Base-by-base conservation (phyloP, 2,888 invertebrate species). In the Stenolophus ochropezus region DNA sequence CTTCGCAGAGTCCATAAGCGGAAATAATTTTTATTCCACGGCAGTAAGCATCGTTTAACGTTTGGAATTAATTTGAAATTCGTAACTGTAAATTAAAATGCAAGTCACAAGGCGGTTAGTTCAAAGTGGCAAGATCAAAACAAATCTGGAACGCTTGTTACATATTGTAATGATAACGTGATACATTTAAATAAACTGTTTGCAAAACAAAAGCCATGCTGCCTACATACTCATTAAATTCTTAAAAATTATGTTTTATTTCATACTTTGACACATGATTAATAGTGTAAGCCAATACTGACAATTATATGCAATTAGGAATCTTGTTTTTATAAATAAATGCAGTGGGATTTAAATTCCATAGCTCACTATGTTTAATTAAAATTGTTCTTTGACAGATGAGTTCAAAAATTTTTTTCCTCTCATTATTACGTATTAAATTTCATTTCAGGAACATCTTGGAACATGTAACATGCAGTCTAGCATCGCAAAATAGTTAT, bases 61-160 rank as follows among this genome's bases (percentile, higher is more conserved):
- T 73, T 73, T 49, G 47, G 14, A 73, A 73, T 73, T 73, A 73
- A 73, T 73, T 73, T 73, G 73, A 73, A 73, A 73, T 76, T 76
- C 56, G 56, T 76, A 76, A 58, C 76, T 76, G 76, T 76, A 58
- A 53, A 76, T 76, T 58, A 4, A 56, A 76, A 58, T 76, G 76
- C 76, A 76, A 76, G 76, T 76, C 76, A 76, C 58, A 76, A 51
- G 58, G 27, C 76, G 76, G 76, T 76, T 27, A 58, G 20, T 53
- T 76, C 58, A 76, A 76, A 76, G 76, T 73, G 47, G 4, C 21
- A 23, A 76, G 76, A 18, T 76, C 20, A 47, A 73, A 73, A 47
- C 49, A 73, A 73, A 73, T 76, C 42, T 76, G 27, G 56, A 58
- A 27, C 58, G 53, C 33, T 21, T 33, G 58, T 53, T 33, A 53